Conservation (phyloP, 1,140 invertebrate species). For the Drosophila willistoni region DNA sequence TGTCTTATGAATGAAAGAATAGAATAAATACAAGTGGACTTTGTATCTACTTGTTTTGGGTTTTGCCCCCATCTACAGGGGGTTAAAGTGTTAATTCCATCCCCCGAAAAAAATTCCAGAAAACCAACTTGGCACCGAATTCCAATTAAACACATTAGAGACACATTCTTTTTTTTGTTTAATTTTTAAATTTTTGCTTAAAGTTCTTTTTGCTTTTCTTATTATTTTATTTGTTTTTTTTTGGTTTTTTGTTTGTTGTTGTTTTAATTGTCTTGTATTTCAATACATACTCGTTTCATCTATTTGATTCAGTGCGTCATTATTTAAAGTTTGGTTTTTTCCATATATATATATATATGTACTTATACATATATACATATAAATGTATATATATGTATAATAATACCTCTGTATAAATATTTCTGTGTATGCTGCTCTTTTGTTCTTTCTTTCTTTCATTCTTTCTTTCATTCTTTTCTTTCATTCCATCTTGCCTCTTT, state of each 20-base stretch:
- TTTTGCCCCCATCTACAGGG: too few species aligned
- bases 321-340: conserved; percentile 58
- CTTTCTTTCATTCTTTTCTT: conserved; percentile 59
- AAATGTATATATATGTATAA: conserved; percentile 58
- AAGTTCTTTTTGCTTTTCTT: conserved; percentile 47
- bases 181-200: conserved; percentile 68
- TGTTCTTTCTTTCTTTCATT: conserved; percentile 50
- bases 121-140: conserved; percentile 10
- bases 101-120: neutral
- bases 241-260: conserved; percentile 31
- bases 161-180: conserved; percentile 37
- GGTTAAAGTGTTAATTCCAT: too few species aligned
- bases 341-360: conserved; percentile 30
- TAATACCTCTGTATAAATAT: conserved; percentile 61
- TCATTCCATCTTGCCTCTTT: conserved; percentile 56
- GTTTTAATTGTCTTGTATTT: conserved; percentile 72
- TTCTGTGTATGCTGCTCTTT: conserved; percentile 40
- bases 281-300: conserved; percentile 77
- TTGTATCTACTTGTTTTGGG: too few species aligned
- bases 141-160: neutral
- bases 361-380: conserved; percentile 50
- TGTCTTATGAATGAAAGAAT: too few species aligned
- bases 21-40: too few species aligned
- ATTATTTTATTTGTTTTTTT: conserved; percentile 2
- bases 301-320: conserved; percentile 82